These are phyloP conservation scores for Cirrhinus molitorella DNA, from an alignment of 2,797 vertebrate species.

Conservation along the genomic window DNA sequence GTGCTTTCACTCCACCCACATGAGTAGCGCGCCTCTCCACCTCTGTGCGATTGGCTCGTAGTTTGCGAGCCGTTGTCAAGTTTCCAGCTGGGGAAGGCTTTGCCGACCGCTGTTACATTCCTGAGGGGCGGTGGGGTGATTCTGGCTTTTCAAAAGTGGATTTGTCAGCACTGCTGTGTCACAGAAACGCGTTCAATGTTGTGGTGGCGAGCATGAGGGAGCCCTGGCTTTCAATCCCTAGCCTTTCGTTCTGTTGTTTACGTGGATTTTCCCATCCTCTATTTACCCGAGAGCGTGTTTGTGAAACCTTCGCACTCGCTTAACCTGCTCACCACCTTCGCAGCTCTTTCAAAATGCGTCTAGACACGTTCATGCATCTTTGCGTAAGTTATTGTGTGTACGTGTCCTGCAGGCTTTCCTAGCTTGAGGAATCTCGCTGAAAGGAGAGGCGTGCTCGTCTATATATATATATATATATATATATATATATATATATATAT, in stretches of 20 bases:
- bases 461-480: no score
- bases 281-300: slow-evolving; percentile 5
- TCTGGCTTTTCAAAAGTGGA: slow-evolving; percentile 26
- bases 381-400: not conserved
- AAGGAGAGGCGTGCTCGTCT: slow-evolving; percentile 17
- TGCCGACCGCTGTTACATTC: slow-evolving; percentile 32
- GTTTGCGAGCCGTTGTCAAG: slow-evolving; percentile 23
- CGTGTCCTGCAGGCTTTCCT: not conserved
- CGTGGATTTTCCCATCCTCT: not conserved
- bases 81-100: slow-evolving; percentile 40
- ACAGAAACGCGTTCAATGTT: slow-evolving; percentile 4
- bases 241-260: slow-evolving; percentile 12
- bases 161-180: slow-evolving; percentile 43
- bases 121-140: slow-evolving; percentile 1
- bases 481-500: no score
- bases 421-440: slow-evolving; percentile 16
- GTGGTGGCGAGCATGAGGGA: not conserved
- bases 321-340: slow-evolving; percentile 18
- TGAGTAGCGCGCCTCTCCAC: not conserved
- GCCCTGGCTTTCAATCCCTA: not conserved
- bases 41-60: not conserved
- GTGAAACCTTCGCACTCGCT: slow-evolving; percentile 3
- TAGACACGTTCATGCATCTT: slow-evolving; percentile 14
- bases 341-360: slow-evolving; percentile 6
- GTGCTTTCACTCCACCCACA: not conserved